Base-by-base conservation (phyloP, 2,113 vertebrate genomes). In the Centrocercus urophasianus region DNA sequence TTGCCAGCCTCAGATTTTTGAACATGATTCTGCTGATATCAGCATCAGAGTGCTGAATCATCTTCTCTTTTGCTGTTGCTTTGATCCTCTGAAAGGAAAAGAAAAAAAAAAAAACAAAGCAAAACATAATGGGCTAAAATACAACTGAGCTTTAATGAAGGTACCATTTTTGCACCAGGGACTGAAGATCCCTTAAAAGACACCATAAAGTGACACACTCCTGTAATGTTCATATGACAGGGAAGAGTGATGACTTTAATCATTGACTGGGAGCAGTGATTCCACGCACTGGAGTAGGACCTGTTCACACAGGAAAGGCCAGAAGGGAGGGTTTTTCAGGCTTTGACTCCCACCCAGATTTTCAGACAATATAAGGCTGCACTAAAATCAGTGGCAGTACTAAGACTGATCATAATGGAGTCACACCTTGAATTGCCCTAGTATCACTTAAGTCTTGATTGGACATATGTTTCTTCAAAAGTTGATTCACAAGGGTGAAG, bases 1-100 rank as follows among this genome's bases (percentile, higher is more conserved):
- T 83, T 90, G 83, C 69, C 82, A 88, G 73, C 57, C 85, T 94
- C 36, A 81, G 43, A 94, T 91, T 96, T 95, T 95, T 95, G 76
- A 95, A 45, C 66, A 6, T 2, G 3, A 52, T 91, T 94, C 72
- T 88, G 91, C 93, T 88, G 82, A 57, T 91, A 75, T 75, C 82
- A 91, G 89, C 87, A 90, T 34, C 25, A 75, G 75, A 30, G 36
- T 93, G 86, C 88, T 95, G 79, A 95, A 88, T 95, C 72, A 83
- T 81, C 73, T 83, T 86, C 60, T 86, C 48, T 93, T 86, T 38
- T 81, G 69, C 70, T 78, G 10, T 36, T 89, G 32, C 61, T 47
- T 93, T 42, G 13, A 18, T 77, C 34, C 19, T 93, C 63, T 76
- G 38, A 34, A 67, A 63, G 61, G 83, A 84, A 38, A 66, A 20